Evolutionary conservation across 2,113 vertebrate genomes (phyloP).

Genomic region (Excalfactoria chinensis): DNA sequence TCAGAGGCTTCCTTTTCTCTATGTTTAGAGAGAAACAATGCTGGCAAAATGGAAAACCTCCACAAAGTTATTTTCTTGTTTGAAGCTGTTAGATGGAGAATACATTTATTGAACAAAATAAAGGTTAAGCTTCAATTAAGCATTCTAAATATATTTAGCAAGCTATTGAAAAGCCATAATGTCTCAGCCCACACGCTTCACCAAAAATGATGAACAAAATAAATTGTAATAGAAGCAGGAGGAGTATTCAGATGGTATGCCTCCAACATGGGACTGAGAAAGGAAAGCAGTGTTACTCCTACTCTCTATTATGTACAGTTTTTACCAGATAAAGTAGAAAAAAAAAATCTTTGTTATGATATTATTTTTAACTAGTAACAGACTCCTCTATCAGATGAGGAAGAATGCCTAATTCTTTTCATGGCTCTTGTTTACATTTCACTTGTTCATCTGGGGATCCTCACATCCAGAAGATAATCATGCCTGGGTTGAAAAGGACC

Average conservation of each 20-base stretch:
- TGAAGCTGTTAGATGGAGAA: conserved; percentile 53
- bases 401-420: not conserved
- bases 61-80: conserved; percentile 52
- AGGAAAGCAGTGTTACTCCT: not conserved
- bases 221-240: conserved; percentile 47
- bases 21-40: conserved; percentile 59
- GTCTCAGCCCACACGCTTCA: conserved; percentile 54
- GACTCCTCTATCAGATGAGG: not conserved
- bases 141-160: conserved; percentile 71
- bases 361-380: not conserved
- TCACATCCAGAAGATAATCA: not conserved
- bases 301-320: not conserved
- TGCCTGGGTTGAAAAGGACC: no score
- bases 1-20: conserved; percentile 25
- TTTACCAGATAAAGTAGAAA: not conserved
- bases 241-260: conserved; percentile 1
- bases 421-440: not conserved
- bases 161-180: conserved; percentile 65
- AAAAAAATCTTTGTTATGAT: not conserved
- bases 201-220: conserved; percentile 26
- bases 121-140: conserved; percentile 74
- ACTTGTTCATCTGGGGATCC: not conserved
- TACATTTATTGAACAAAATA: conserved; percentile 63
- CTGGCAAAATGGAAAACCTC: conserved; percentile 56
- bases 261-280: not conserved